These are phyloP conservation scores for Kradibia gibbosae DNA, from an alignment of 1,140 invertebrate species.

Conservation along the genomic window DNA sequence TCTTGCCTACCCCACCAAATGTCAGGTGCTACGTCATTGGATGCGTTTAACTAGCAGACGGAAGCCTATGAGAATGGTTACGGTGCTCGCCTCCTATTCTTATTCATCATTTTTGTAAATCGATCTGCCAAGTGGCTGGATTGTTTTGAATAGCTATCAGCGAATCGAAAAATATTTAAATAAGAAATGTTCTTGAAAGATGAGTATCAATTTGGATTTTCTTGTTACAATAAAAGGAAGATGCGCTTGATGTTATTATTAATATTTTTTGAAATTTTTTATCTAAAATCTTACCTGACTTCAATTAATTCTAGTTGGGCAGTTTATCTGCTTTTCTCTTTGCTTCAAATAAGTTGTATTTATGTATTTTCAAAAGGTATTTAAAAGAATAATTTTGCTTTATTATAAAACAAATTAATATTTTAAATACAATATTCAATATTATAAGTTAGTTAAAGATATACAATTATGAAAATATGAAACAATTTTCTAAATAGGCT, in stretches of 20 bases:
- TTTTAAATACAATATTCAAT: no score
- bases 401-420: no score
- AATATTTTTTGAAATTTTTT: no score
- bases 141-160: neutral
- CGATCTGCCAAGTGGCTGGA: neutral
- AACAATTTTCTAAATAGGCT: no score
- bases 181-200: slow-evolving; percentile 8
- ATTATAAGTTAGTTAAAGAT: no score
- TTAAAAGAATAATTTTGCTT: no score
- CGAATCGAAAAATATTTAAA: neutral
- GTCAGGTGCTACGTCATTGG: neutral
- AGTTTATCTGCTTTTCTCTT: no score
- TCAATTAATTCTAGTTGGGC: no score
- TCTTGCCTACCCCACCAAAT: neutral
- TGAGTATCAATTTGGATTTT: neutral
- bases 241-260: neutral
- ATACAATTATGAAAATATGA: no score
- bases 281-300: no score
- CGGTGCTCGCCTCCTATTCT: neutral
- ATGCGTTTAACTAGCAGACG: neutral
- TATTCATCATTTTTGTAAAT: neutral
- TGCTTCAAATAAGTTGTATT: no score
- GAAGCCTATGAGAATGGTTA: neutral
- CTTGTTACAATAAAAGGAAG: neutral
- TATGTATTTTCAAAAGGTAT: no score